Evolutionary conservation across 1,140 invertebrate genomes (phyloP).

Genomic region (Panagrolaimus sp.): DNA sequence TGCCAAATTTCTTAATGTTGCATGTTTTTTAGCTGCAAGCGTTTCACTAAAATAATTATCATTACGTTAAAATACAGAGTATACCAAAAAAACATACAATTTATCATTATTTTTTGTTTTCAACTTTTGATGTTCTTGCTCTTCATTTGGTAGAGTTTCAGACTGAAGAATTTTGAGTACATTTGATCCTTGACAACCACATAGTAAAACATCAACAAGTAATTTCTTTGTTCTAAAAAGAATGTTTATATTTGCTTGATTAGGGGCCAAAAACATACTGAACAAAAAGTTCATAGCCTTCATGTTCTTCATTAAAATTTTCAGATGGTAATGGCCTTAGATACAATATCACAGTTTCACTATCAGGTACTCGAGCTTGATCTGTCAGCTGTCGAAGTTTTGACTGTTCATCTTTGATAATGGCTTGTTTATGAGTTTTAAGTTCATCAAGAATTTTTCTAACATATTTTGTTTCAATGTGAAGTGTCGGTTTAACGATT

Average conservation of each 20-base stretch:
- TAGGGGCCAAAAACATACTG: neutral
- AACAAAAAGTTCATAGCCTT: neutral
- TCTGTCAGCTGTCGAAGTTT: neutral
- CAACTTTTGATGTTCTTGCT: neutral
- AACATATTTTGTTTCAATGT: constrained; percentile 10
- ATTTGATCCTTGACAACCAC: neutral
- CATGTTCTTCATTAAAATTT: neutral
- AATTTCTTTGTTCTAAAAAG: neutral
- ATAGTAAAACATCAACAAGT: neutral
- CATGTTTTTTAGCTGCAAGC: neutral
- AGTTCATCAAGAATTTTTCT: neutral
- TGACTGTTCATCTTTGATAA: neutral
- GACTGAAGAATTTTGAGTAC: neutral
- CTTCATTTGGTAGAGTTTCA: neutral
- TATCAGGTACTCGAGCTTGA: neutral
- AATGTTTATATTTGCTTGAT: neutral
- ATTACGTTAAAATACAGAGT: neutral
- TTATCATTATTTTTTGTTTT: neutral
- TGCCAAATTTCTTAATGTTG: neutral
- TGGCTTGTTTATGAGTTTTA: neutral
- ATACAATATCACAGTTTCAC: neutral
- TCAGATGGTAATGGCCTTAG: neutral
- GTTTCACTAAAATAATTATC: neutral
- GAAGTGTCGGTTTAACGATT: neutral
- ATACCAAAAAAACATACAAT: neutral